Percentiles rank a stretch among this genome's conserved stretches.
Conservation (phyloP, 2,888 invertebrate genomes). For the Tetranychus piercei region DNA sequence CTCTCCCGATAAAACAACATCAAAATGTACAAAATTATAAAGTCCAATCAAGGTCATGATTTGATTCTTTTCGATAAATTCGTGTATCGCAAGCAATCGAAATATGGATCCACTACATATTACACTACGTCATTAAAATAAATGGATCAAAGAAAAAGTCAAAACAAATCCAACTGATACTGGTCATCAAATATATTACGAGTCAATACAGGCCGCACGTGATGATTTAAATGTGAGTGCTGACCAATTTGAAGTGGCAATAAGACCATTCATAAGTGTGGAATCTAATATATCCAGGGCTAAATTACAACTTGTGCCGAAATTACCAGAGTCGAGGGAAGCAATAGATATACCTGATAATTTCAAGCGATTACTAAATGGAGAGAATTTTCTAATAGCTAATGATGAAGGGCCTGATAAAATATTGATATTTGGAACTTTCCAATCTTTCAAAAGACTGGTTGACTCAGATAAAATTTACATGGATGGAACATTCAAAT, state of each 20-base stretch:
- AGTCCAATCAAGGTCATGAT: not conserved
- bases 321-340: not conserved
- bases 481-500: slow-evolving; percentile 9
- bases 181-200: not conserved
- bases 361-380: not conserved
- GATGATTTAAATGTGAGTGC: not conserved
- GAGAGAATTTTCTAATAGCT: not conserved
- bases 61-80: not conserved
- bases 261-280: not conserved
- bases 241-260: not conserved
- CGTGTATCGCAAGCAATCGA: not conserved
- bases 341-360: not conserved
- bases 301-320: not conserved
- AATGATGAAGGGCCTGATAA: not conserved
- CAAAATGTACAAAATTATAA: not conserved
- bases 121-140: not conserved
- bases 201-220: not conserved
- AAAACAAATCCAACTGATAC: not conserved
- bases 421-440: not conserved
- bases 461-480: not conserved
- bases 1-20: not conserved
- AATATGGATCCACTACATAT: not conserved
- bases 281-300: not conserved
- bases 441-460: not conserved
- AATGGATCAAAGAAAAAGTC: not conserved